phyloP scores from a whole-genome alignment of 2,888 invertebrate species.

The Cordilura impudica region DNA sequence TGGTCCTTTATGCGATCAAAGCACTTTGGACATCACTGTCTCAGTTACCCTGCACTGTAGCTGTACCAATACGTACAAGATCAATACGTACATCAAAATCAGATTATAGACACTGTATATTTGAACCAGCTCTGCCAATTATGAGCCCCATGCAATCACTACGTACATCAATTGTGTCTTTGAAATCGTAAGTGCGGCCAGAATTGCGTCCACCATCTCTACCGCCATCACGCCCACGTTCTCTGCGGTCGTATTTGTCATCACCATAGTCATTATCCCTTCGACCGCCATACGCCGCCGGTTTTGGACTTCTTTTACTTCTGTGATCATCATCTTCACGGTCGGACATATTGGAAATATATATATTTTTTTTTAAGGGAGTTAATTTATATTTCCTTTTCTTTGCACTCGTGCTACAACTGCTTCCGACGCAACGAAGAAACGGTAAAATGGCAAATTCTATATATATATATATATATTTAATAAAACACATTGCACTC shows the following conservation, averaged over 20 bases:
- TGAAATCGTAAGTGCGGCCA: constrained; percentile 48
- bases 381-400: background rate
- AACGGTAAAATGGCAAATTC: background rate
- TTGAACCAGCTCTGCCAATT: constrained; percentile 90
- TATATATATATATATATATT: no score
- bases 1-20: constrained; percentile 65
- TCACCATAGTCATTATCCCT: background rate
- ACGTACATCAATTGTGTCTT: constrained; percentile 60
- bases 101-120: constrained; percentile 85
- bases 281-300: background rate
- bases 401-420: background rate
- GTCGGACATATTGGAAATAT: constrained; percentile 57
- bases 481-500: no score
- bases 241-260: constrained; percentile 4
- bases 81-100: constrained; percentile 80
- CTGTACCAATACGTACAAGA: constrained; percentile 79
- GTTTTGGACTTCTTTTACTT: background rate
- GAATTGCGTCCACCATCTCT: constrained; percentile 16
- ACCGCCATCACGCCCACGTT: constrained; percentile 17
- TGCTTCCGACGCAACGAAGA: background rate
- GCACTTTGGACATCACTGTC: constrained; percentile 67
- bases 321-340: constrained; percentile 57
- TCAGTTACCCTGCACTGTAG: constrained; percentile 67
- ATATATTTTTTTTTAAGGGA: background rate
- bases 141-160: constrained; percentile 69